Conservation (phyloP, 37 sponge, comb jelly and placozoan genomes). For the Eunapius fragilis region DNA sequence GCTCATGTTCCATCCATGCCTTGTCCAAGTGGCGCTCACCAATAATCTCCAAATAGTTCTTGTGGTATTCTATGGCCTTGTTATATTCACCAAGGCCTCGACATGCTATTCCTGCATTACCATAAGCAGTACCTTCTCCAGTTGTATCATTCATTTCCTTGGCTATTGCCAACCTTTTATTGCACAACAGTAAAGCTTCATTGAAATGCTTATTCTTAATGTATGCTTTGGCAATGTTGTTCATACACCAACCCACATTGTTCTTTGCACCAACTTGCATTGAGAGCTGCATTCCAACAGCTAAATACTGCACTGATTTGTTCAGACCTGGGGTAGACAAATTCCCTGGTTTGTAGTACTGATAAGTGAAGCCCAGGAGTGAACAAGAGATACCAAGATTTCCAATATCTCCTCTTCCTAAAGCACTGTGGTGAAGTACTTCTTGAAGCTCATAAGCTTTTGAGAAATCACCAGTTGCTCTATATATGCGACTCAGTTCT, state of each 20-base stretch:
- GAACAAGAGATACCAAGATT: slow-evolving; percentile 6
- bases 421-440: not conserved
- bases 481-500: slow-evolving; percentile 21
- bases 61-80: slow-evolving; percentile 24
- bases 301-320: slow-evolving; percentile 1
- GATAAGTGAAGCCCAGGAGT: slow-evolving; percentile 17
- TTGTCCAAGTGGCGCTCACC: slow-evolving; percentile 8
- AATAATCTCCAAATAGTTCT: slow-evolving; percentile 8
- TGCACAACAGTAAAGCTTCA: not conserved
- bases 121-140: slow-evolving; percentile 38
- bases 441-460: slow-evolving; percentile 12
- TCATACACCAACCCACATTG: slow-evolving; percentile 19
- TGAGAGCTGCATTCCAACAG: slow-evolving; percentile 15
- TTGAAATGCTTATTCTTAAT: not conserved
- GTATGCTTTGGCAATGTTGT: slow-evolving; percentile 31
- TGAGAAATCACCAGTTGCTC: slow-evolving; percentile 11
- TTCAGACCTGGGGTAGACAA: not conserved
- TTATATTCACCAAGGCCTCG: slow-evolving; percentile 9
- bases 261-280: not conserved
- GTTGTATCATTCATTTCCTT: not conserved
- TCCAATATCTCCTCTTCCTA: slow-evolving; percentile 1
- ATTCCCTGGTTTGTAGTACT: not conserved
- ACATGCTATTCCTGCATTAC: slow-evolving; percentile 10
- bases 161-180: slow-evolving; percentile 2
- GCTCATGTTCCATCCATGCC: slow-evolving; percentile 30